Percentiles rank a stretch among this genome's conserved stretches.
phyloP scores from a whole-genome alignment of 1,140 invertebrate species.

The Bombus ignitus region DNA sequence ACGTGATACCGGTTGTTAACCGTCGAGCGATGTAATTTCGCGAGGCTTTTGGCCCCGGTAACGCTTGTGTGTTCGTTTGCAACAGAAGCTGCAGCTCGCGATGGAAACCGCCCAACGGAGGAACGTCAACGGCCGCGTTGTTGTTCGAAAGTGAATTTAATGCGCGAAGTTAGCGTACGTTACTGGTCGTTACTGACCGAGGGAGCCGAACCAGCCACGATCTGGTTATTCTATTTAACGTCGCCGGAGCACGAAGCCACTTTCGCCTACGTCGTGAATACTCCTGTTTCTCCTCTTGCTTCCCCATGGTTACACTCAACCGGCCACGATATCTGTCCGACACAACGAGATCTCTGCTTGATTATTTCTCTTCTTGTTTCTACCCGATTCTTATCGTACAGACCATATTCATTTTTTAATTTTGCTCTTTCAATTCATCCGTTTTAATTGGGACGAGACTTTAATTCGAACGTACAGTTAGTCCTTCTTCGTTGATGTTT shows the following conservation, averaged over 20 bases:
- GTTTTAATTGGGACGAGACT: no score
- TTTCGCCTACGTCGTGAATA: constrained; percentile 57
- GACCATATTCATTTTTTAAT: neutral
- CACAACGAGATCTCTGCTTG: neutral
- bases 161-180: constrained; percentile 48
- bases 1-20: neutral
- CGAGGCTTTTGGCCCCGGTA: neutral
- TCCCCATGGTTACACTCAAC: constrained; percentile 18
- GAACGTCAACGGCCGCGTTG: constrained; percentile 17
- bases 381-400: neutral
- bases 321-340: neutral
- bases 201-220: constrained; percentile 56
- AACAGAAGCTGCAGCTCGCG: constrained; percentile 1
- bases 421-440: no score
- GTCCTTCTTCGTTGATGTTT: no score
- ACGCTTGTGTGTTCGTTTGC: neutral
- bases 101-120: constrained; percentile 4
- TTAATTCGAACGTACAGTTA: no score
- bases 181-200: constrained; percentile 52
- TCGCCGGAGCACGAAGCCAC: constrained; percentile 61
- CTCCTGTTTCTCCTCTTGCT: constrained; percentile 42
- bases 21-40: neutral
- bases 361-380: constrained; percentile 3
- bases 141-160: constrained; percentile 33
- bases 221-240: constrained; percentile 70